Evolutionary conservation across 2,888 invertebrate genomes (phyloP).

Genomic region (Stenurella melanura): DNA sequence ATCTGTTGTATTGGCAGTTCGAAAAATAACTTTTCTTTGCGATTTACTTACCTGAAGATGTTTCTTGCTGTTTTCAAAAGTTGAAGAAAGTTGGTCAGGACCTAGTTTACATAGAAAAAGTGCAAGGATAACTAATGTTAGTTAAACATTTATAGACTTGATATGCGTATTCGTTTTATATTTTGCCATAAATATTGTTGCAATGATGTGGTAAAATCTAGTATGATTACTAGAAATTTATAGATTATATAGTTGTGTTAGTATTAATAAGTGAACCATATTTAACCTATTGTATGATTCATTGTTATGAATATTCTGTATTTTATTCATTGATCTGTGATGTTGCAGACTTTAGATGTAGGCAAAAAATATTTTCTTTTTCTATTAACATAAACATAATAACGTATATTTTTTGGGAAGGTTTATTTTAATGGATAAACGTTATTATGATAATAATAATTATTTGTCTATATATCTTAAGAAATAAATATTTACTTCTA

Average conservation of each 20-base stretch:
- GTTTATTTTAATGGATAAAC: neutral
- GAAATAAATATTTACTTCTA: neutral
- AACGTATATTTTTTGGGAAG: neutral
- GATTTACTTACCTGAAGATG: too few species aligned
- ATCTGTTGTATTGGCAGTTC: too few species aligned
- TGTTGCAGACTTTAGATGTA: constrained; percentile 9
- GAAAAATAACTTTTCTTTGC: too few species aligned
- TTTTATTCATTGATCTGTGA: constrained; percentile 40
- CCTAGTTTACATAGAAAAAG: neutral
- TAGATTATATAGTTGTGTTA: neutral
- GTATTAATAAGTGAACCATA: neutral
- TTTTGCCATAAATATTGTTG: neutral
- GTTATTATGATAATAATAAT: neutral
- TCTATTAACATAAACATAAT: neutral
- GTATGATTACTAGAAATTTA: neutral
- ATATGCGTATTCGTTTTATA: neutral
- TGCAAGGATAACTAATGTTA: neutral
- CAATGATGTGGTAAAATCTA: neutral
- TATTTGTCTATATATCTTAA: neutral
- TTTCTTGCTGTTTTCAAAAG: too few species aligned
- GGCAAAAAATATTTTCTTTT: neutral
- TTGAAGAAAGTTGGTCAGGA: too few species aligned
- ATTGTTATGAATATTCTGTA: neutral
- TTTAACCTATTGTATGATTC: neutral
- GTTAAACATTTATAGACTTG: neutral